Evolutionary conservation across 2,113 vertebrate genomes (phyloP).

Genomic region (Gadus macrocephalus): DNA sequence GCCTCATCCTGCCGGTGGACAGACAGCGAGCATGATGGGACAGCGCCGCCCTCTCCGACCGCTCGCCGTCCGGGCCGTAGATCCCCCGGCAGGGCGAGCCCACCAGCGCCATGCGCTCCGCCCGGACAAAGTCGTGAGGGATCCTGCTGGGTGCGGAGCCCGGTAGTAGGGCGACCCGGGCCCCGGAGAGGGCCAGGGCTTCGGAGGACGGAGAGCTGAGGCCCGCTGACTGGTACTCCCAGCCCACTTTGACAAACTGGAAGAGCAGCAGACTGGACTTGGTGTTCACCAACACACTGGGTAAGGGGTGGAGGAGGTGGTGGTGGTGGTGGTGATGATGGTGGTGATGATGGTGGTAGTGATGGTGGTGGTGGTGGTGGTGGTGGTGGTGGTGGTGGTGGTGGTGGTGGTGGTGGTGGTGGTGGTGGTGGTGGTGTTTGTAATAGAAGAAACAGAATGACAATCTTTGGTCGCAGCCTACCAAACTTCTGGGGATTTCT

Average conservation of each 20-base stretch:
- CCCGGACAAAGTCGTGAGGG: constrained; percentile 2
- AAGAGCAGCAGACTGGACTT: constrained; percentile 65
- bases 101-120: background rate
- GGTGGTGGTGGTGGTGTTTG: too few relatives aligned
- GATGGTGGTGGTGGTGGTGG: background rate
- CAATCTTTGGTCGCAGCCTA: too few relatives aligned
- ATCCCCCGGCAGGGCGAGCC: constrained; percentile 24
- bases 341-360: too few relatives aligned
- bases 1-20: constrained; percentile 12
- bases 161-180: too few relatives aligned
- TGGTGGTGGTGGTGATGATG: too few relatives aligned
- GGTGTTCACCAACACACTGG: constrained; percentile 81
- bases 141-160: background rate
- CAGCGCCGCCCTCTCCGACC: background rate
- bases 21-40: constrained; percentile 22
- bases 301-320: background rate
- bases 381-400: too few relatives aligned
- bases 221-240: constrained; percentile 70
- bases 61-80: background rate
- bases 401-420: too few relatives aligned
- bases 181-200: too few relatives aligned
- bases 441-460: background rate
- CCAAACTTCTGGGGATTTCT: too few relatives aligned
- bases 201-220: too few relatives aligned
- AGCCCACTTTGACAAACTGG: constrained; percentile 75